Evolutionary conservation across 2,797 vertebrate genomes (phyloP).

Genomic region (Amblyraja radiata): DNA sequence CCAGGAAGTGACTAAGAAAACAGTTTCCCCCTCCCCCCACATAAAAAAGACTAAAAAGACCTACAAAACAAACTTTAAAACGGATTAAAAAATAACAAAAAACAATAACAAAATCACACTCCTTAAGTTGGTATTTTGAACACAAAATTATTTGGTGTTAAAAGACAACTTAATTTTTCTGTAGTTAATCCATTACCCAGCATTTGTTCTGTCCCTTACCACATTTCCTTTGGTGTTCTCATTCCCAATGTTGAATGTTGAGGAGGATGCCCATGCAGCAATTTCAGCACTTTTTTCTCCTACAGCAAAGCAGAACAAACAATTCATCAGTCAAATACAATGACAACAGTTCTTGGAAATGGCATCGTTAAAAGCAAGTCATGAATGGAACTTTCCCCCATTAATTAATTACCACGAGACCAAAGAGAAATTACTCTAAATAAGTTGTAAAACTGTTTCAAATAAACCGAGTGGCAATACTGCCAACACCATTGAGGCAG

Average conservation of each 20-base stretch:
- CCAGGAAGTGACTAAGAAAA: too few species aligned
- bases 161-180: not conserved
- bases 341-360: not conserved
- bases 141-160: not conserved
- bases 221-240: slow-evolving; percentile 1
- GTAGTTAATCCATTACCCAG: not conserved
- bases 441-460: not conserved
- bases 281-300: not conserved
- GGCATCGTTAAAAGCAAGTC: not conserved
- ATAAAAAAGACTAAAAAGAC: too few species aligned
- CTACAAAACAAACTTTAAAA: too few species aligned
- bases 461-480: not conserved
- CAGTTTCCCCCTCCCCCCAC: too few species aligned
- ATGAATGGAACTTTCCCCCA: not conserved
- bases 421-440: not conserved
- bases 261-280: not conserved
- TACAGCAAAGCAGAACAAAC: slow-evolving; percentile 20
- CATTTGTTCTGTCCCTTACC: slow-evolving; percentile 3
- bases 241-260: not conserved
- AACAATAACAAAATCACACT: too few species aligned
- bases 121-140: not conserved
- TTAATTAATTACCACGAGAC: not conserved
- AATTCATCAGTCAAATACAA: not conserved
- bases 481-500: not conserved
- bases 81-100: too few species aligned